Percentiles rank a stretch among this genome's conserved stretches.
Evolutionary conservation across 2,888 invertebrate genomes (phyloP).

Genomic region (Luperina nickerlii): DNA sequence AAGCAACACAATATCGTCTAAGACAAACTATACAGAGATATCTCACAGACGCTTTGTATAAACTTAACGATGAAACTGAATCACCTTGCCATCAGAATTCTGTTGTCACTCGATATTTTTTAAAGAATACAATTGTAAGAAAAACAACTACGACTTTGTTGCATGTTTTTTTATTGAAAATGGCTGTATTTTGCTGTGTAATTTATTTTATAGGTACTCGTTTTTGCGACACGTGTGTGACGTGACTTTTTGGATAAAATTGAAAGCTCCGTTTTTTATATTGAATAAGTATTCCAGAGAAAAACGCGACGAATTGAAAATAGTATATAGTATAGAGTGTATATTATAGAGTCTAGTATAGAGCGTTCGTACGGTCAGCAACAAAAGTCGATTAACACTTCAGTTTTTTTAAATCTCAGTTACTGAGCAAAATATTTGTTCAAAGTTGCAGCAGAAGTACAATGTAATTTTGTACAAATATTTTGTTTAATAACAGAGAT

Average conservation of each 20-base stretch:
- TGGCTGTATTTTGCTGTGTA: background rate
- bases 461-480: too few species aligned
- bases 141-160: background rate
- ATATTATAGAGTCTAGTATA: background rate
- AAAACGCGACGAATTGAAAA: background rate
- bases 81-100: slow-evolving; percentile 23
- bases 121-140: background rate
- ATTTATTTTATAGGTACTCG: background rate
- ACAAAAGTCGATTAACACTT: too few species aligned
- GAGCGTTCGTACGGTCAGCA: background rate
- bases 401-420: too few species aligned
- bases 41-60: slow-evolving; percentile 30
- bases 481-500: too few species aligned
- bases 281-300: background rate
- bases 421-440: too few species aligned
- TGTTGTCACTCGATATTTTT: slow-evolving; percentile 11
- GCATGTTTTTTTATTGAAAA: background rate
- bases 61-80: slow-evolving; percentile 56
- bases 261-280: background rate
- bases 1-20: slow-evolving; percentile 19
- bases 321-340: background rate
- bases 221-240: background rate
- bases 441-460: too few species aligned
- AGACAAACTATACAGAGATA: slow-evolving; percentile 18
- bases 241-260: background rate